These are phyloP conservation scores for Cricetomys ansorgei DNA, from an alignment of 2,113 vertebrate species.

Conservation along the genomic window DNA sequence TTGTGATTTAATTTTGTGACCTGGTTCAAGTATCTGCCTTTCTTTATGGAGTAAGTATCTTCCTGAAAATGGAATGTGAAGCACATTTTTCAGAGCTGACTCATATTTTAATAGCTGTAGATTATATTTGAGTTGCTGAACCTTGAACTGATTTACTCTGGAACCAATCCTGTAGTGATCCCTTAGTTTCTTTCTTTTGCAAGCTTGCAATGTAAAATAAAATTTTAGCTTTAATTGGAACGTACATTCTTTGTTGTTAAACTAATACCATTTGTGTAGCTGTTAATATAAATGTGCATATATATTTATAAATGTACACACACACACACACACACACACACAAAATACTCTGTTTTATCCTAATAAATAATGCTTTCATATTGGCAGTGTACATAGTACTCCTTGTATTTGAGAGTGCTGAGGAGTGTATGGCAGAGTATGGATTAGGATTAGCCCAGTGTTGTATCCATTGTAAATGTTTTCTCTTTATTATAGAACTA, in stretches of 20 bases:
- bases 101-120: slow-evolving; percentile 54
- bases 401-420: slow-evolving; percentile 50
- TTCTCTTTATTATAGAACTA: slow-evolving; percentile 23
- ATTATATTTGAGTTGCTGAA: slow-evolving; percentile 54
- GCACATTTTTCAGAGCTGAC: slow-evolving; percentile 49
- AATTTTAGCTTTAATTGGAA: slow-evolving; percentile 62
- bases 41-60: slow-evolving; percentile 49
- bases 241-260: slow-evolving; percentile 25
- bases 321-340: neutral
- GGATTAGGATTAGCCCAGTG: neutral
- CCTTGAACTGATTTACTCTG: slow-evolving; percentile 43
- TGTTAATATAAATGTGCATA: slow-evolving; percentile 63
- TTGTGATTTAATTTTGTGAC: slow-evolving; percentile 50
- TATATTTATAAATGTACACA: slow-evolving; percentile 42
- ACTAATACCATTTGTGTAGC: slow-evolving; percentile 8
- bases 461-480: slow-evolving; percentile 26
- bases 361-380: slow-evolving; percentile 50
- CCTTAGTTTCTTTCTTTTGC: slow-evolving; percentile 56
- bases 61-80: slow-evolving; percentile 7
- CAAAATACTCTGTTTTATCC: slow-evolving; percentile 47
- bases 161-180: neutral
- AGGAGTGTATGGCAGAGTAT: neutral
- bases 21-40: slow-evolving; percentile 37
- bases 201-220: slow-evolving; percentile 64
- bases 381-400: slow-evolving; percentile 42